phyloP scores from a whole-genome alignment of 2,113 vertebrate genomes.

The Sarotherodon lohbergeri region DNA sequence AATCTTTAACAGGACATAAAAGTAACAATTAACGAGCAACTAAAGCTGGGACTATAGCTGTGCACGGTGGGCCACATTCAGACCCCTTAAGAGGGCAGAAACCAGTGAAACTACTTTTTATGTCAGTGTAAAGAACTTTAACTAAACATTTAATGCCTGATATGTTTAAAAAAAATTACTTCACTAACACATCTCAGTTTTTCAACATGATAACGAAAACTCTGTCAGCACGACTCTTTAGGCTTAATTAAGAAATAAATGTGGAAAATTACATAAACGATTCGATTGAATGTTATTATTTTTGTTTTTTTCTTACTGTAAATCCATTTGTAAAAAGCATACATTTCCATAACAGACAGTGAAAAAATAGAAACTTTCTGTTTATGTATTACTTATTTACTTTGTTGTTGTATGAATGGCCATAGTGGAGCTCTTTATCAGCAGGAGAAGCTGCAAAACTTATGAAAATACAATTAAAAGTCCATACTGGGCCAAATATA shows the following conservation, averaged over 20 bases:
- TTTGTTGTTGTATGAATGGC: not conserved
- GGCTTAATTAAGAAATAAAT: not conserved
- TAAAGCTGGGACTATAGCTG: not conserved
- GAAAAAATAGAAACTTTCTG: not conserved
- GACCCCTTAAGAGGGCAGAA: not conserved
- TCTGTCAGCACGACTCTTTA: not conserved
- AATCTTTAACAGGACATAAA: not conserved
- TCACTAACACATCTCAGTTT: not conserved
- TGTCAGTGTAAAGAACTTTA: not conserved
- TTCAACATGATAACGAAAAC: accelerated
- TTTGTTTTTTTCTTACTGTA: not conserved
- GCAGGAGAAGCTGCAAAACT: not conserved
- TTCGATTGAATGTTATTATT: not conserved
- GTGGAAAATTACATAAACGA: not conserved
- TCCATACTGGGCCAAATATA: not conserved
- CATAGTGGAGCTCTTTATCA: not conserved
- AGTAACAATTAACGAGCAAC: not conserved
- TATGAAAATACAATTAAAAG: not conserved
- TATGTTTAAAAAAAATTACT: not conserved
- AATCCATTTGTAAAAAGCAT: not conserved
- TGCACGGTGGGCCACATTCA: not conserved
- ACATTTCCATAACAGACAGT: not conserved
- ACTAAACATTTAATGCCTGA: not conserved
- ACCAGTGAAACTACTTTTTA: not conserved
- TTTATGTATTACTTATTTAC: not conserved